Evolutionary conservation across 2,797 vertebrate species (phyloP).

Genomic region (Benthosema pterotum): DNA sequence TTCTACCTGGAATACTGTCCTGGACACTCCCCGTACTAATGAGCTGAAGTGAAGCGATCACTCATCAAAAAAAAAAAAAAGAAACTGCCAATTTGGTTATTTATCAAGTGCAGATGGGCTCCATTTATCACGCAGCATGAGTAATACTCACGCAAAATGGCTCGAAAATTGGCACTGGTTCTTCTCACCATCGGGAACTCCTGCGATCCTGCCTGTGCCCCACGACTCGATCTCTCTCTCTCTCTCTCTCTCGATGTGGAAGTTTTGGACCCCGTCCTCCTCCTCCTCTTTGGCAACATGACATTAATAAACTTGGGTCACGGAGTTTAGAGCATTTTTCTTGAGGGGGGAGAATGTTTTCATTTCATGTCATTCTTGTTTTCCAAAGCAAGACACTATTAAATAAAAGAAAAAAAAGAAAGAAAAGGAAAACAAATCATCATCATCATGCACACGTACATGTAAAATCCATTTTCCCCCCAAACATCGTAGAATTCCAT

Average conservation of each 20-base stretch:
- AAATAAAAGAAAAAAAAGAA: conserved; percentile 11
- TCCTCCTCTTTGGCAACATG: conserved; percentile 59
- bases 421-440: conserved; percentile 1
- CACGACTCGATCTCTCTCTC: conserved; percentile 8
- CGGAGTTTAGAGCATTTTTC: conserved; percentile 23
- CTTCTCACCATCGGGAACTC: conserved; percentile 15
- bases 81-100: too few relatives aligned
- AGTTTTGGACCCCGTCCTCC: conserved; percentile 31
- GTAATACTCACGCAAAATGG: conserved; percentile 23
- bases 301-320: conserved; percentile 18
- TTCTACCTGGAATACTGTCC: neutral
- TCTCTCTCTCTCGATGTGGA: conserved; percentile 5
- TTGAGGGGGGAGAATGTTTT: conserved; percentile 18
- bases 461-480: neutral
- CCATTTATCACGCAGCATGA: neutral
- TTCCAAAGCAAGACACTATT: conserved; percentile 8
- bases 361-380: neutral
- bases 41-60: conserved; percentile 20
- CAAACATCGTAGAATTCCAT: neutral
- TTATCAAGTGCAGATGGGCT: conserved; percentile 14
- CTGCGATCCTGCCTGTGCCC: conserved; percentile 20
- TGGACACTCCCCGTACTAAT: conserved; percentile 19
- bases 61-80: conserved; percentile 9
- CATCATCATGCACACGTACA: neutral
- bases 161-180: conserved; percentile 43